Evolutionary conservation across 2,797 vertebrate species (phyloP).

Genomic region (Hippoglossus hippoglossus): DNA sequence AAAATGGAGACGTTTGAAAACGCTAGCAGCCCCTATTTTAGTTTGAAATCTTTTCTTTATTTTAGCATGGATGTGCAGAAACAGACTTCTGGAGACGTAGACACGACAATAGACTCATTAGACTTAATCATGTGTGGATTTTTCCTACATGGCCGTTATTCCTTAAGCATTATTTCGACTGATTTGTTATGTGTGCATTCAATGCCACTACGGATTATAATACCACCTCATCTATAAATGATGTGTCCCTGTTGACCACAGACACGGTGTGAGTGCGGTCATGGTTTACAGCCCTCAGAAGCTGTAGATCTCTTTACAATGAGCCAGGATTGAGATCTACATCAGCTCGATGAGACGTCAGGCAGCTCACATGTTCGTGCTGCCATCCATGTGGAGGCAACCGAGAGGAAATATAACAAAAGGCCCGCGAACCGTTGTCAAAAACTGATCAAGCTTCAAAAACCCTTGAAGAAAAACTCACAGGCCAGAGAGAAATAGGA

Average conservation of each 20-base stretch:
- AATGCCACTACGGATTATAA: no score
- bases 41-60: no score
- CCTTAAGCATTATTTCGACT: no score
- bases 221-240: no score
- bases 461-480: conserved; percentile 35
- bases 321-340: conserved; percentile 57
- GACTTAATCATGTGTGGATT: no score
- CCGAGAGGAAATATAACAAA: conserved; percentile 32
- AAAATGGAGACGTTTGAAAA: no score
- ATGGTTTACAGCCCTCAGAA: conserved; percentile 47
- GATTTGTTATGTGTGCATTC: no score
- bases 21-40: no score
- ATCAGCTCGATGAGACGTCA: conserved; percentile 39
- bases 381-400: conserved; percentile 4
- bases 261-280: conserved; percentile 33
- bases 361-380: background rate
- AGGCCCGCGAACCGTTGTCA: background rate
- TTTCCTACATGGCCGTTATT: background rate
- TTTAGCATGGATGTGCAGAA: no score
- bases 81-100: no score
- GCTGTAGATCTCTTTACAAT: conserved; percentile 57
- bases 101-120: no score
- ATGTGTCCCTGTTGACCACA: conserved; percentile 34
- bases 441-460: conserved; percentile 45
- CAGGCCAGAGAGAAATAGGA: conserved; percentile 42